Evolutionary conservation across 2,113 vertebrate genomes (phyloP).

Genomic region (Uropsilus gracilis): DNA sequence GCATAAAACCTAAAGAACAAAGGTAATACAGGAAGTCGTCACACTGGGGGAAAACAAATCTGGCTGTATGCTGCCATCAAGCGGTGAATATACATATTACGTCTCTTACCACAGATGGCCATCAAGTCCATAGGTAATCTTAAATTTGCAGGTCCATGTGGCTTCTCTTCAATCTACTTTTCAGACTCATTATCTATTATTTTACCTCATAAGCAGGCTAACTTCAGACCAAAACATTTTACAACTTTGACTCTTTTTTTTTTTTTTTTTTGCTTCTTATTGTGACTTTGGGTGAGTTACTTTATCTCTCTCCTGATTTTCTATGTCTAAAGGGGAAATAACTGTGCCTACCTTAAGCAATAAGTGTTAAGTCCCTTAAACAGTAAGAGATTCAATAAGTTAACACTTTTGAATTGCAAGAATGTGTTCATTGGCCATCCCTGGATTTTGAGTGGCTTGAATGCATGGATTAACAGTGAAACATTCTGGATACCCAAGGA

Average conservation of each 20-base stretch:
- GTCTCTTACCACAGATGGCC: fast-evolving
- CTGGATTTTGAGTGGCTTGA: background rate
- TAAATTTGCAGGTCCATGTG: background rate
- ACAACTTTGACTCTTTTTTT: background rate
- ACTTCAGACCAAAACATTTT: background rate
- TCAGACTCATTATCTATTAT: background rate
- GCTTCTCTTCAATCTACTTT: background rate
- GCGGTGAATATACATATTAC: background rate
- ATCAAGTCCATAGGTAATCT: background rate
- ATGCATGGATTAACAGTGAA: background rate
- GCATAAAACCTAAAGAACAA: background rate
- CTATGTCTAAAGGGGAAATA: background rate
- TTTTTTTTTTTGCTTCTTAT: background rate
- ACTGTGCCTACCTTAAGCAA: background rate
- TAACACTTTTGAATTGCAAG: background rate
- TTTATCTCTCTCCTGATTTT: background rate
- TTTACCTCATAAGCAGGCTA: background rate
- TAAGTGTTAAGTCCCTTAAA: background rate
- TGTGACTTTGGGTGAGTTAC: background rate
- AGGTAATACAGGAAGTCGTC: background rate
- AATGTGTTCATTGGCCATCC: background rate
- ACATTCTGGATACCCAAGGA: background rate
- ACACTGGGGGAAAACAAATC: background rate
- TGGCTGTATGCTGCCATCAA: conserved; percentile 56
- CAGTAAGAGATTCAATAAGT: background rate